These are phyloP conservation scores for Muricea muricata DNA, from an alignment of 92 coral and sea anemone species.

Conservation along the genomic window DNA sequence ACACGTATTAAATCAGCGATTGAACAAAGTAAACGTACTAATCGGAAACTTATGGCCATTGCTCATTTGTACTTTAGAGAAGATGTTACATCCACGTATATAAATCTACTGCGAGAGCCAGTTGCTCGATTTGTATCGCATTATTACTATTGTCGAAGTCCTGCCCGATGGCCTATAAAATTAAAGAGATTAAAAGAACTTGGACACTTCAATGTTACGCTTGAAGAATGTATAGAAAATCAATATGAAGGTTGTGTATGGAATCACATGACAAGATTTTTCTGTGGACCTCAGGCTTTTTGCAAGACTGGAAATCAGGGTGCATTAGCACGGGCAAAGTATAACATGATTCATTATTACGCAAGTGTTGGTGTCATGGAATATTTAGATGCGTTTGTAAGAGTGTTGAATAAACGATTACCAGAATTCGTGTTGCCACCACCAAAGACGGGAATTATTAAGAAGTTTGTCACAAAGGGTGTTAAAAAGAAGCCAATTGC, in stretches of 20 bases:
- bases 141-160: conserved; percentile 77
- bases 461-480: conserved; percentile 8
- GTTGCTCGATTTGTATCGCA: conserved; percentile 87
- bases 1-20: conserved; percentile 73
- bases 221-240: conserved; percentile 70
- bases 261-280: conserved; percentile 87
- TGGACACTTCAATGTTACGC: conserved; percentile 71
- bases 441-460: background rate
- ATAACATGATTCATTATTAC: conserved; percentile 75
- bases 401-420: conserved; percentile 74
- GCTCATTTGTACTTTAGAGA: conserved; percentile 91
- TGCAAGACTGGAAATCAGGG: conserved; percentile 75
- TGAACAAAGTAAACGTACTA: conserved; percentile 27
- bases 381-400: conserved; percentile 68
- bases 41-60: conserved; percentile 73
- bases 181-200: conserved; percentile 66
- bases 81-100: conserved; percentile 74
- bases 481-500: conserved; percentile 58
- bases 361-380: conserved; percentile 85
- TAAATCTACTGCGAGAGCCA: conserved; percentile 90
- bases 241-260: conserved; percentile 85
- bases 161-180: conserved; percentile 61
- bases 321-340: conserved; percentile 76
- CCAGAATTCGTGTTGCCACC: conserved; percentile 71
- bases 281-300: conserved; percentile 80